phyloP scores from a whole-genome alignment of 2,113 vertebrate species.

The Ictalurus furcatus region DNA sequence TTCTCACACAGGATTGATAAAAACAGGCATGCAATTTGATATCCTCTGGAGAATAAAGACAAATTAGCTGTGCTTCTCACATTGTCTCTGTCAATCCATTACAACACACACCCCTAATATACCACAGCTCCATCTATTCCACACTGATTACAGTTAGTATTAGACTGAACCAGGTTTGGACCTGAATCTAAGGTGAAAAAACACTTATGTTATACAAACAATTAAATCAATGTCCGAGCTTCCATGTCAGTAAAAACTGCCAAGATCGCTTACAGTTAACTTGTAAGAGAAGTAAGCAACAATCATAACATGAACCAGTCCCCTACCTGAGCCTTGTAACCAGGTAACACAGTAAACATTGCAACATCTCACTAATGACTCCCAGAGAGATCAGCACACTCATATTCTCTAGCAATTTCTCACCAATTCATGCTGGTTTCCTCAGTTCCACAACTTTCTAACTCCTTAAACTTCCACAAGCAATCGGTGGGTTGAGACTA shows the following conservation, averaged over 20 bases:
- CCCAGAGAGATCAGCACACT: conserved; percentile 1
- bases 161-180: neutral
- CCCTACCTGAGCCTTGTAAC: neutral
- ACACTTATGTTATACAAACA: neutral
- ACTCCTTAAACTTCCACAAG: neutral
- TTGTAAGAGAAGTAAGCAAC: neutral
- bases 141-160: neutral
- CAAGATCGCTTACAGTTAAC: neutral
- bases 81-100: conserved; percentile 48
- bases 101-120: conserved; percentile 27
- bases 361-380: conserved; percentile 29
- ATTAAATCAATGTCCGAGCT: neutral
- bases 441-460: neutral
- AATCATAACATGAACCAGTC: neutral
- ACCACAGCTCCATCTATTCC: conserved; percentile 56
- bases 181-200: neutral
- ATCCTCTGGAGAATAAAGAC: conserved; percentile 44
- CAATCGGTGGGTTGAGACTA: no score
- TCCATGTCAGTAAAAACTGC: neutral
- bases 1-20: conserved; percentile 34
- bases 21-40: conserved; percentile 47
- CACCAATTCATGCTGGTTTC: neutral
- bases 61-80: conserved; percentile 50
- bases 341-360: conserved; percentile 18
- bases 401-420: neutral